Evolutionary conservation across 2,113 vertebrate genomes (phyloP).

Genomic region (Anoura caudifer): DNA sequence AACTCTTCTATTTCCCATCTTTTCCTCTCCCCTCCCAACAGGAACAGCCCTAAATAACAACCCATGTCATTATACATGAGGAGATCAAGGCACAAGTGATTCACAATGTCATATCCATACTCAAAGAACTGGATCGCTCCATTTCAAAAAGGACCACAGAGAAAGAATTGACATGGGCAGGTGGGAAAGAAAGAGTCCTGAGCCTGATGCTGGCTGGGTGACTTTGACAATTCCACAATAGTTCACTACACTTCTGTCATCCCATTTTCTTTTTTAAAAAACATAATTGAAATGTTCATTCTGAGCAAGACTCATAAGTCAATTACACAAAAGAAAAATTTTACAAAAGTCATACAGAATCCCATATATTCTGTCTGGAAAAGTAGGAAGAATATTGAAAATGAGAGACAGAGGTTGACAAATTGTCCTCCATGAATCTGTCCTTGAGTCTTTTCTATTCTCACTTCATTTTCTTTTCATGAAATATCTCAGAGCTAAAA

Average conservation of each 20-base stretch:
- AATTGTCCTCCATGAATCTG: neutral
- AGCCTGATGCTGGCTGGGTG: neutral
- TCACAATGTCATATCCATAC: constrained; percentile 16
- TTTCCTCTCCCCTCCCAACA: constrained; percentile 6
- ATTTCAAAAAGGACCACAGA: constrained; percentile 25
- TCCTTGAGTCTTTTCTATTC: neutral
- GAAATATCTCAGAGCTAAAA: neutral
- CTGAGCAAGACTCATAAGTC: neutral
- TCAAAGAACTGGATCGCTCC: neutral
- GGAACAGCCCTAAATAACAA: constrained; percentile 22
- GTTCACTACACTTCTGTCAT: neutral
- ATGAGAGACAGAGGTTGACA: neutral
- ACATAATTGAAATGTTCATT: constrained; percentile 28
- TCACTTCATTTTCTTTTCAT: neutral
- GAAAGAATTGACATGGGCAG: neutral
- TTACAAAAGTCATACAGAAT: neutral
- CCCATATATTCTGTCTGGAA: constrained; percentile 22
- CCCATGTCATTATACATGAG: neutral
- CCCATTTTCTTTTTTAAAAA: neutral
- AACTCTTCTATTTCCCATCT: neutral
- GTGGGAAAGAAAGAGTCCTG: constrained; percentile 7
- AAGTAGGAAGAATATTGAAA: neutral
- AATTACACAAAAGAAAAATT: constrained; percentile 25
- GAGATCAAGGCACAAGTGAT: constrained; percentile 8
- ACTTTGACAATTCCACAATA: constrained; percentile 12